Conservation (phyloP, 2,797 vertebrate genomes). For the Octomys mimax region DNA sequence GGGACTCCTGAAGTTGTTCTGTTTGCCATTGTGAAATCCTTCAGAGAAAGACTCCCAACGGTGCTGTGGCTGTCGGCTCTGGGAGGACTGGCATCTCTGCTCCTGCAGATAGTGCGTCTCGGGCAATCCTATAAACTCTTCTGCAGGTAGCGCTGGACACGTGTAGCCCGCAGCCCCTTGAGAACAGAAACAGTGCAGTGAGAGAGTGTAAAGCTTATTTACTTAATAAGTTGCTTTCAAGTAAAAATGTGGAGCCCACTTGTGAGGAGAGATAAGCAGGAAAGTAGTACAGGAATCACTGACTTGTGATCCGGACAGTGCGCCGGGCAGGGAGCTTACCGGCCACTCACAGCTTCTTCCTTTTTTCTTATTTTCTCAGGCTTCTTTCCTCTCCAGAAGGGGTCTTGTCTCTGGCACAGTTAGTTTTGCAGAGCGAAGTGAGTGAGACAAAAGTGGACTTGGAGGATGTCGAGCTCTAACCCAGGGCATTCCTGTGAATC, state of each 20-base stretch:
- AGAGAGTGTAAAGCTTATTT: slow-evolving; percentile 40
- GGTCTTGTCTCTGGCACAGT: background rate
- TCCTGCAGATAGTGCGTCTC: slow-evolving; percentile 10
- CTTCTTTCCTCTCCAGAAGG: background rate
- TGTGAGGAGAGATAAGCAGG: slow-evolving; percentile 1
- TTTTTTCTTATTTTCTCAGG: slow-evolving; percentile 4
- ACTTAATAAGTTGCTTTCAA: slow-evolving; percentile 73
- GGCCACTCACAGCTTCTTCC: background rate
- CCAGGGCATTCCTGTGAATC: background rate
- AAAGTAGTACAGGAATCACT: slow-evolving; percentile 52
- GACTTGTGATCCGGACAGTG: slow-evolving; percentile 32
- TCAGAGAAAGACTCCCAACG: background rate
- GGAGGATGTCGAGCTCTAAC: background rate
- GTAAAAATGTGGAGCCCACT: slow-evolving; percentile 39
- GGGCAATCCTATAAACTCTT: slow-evolving; percentile 46
- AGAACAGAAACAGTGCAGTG: background rate
- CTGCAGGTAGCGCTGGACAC: slow-evolving; percentile 51
- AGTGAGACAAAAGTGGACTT: background rate
- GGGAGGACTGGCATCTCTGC: background rate
- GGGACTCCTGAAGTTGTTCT: background rate
- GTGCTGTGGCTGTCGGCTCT: background rate
- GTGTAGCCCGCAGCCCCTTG: slow-evolving; percentile 35
- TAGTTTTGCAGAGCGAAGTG: background rate
- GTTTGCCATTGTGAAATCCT: background rate
- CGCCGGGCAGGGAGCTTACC: background rate